These are phyloP conservation scores for Drosophila carrolli DNA, from an alignment of 1,140 invertebrate species.

Conservation along the genomic window DNA sequence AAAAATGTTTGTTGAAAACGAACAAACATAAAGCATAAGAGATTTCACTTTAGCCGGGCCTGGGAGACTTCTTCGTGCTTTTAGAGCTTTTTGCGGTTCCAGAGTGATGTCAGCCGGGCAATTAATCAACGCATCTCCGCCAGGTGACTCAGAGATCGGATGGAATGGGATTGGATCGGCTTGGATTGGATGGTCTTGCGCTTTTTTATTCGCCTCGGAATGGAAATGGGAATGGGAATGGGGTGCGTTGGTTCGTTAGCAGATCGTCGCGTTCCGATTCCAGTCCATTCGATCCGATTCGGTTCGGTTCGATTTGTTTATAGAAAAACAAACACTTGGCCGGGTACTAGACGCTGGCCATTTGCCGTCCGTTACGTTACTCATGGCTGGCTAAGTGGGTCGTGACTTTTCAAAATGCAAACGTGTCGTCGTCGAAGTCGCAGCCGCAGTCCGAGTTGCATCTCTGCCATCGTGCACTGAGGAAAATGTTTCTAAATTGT, in stretches of 20 bases:
- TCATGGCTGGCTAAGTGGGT: conserved; percentile 81
- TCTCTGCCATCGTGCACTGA: conserved; percentile 36
- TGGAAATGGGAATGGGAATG: conserved; percentile 28
- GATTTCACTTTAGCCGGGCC: conserved; percentile 64
- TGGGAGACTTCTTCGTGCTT: conserved; percentile 52
- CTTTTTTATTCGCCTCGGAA: not conserved
- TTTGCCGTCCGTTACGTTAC: conserved; percentile 67
- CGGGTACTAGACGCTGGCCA: conserved; percentile 52
- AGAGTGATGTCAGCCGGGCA: conserved; percentile 66
- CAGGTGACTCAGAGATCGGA: conserved; percentile 40
- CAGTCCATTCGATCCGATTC: conserved; percentile 43
- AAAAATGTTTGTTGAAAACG: conserved; percentile 79
- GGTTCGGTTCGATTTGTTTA: conserved; percentile 68
- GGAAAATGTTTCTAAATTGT: not conserved
- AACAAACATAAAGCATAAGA: conserved; percentile 43
- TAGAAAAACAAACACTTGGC: conserved; percentile 79
- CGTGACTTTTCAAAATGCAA: conserved; percentile 83
- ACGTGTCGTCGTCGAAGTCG: conserved; percentile 67
- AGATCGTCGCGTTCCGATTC: conserved; percentile 55
- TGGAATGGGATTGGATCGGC: conserved; percentile 39
- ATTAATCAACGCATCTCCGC: conserved; percentile 79
- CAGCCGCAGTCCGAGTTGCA: conserved; percentile 56
- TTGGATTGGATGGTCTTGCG: conserved; percentile 8
- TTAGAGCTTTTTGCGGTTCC: conserved; percentile 72
- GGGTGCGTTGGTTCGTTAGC: conserved; percentile 44